Percentiles rank a stretch among this genome's conserved stretches.
Conservation (phyloP, 2,797 vertebrate species). For the Orientallactaga sibirica region DNA sequence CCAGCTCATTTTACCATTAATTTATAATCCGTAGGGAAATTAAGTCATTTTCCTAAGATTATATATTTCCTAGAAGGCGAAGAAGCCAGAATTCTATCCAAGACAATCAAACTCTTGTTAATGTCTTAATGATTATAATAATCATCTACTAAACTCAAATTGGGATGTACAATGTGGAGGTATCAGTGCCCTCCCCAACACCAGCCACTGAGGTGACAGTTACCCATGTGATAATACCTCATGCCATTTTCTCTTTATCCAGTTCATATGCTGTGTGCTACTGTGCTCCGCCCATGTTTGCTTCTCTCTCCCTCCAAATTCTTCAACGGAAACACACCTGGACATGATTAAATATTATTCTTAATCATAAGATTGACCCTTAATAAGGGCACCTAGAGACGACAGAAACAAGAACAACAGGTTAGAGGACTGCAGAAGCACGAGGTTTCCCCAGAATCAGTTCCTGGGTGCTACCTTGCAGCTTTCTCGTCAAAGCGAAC, state of each 20-base stretch:
- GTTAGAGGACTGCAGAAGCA: background rate
- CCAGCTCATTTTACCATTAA: too few relatives aligned
- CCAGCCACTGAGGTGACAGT: background rate
- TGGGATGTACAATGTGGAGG: background rate
- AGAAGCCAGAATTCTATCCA: background rate
- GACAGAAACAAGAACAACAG: background rate
- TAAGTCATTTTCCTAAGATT: background rate
- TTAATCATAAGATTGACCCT: background rate
- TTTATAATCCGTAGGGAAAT: background rate
- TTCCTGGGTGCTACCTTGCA: background rate
- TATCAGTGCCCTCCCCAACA: too few relatives aligned
- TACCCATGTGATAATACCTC: background rate
- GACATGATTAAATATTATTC: background rate
- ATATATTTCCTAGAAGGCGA: background rate
- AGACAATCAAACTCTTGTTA: background rate
- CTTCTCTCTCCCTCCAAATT: background rate
- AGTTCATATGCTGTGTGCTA: background rate
- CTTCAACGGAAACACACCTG: constrained; percentile 5
- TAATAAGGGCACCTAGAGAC: background rate
- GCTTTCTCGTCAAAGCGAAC: background rate
- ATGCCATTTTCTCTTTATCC: background rate
- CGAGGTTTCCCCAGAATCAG: background rate
- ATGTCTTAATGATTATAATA: background rate
- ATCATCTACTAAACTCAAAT: background rate
- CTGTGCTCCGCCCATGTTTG: background rate